These are phyloP conservation scores for Agrotis segetum DNA, from an alignment of 2,888 invertebrate genomes.

Conservation along the genomic window DNA sequence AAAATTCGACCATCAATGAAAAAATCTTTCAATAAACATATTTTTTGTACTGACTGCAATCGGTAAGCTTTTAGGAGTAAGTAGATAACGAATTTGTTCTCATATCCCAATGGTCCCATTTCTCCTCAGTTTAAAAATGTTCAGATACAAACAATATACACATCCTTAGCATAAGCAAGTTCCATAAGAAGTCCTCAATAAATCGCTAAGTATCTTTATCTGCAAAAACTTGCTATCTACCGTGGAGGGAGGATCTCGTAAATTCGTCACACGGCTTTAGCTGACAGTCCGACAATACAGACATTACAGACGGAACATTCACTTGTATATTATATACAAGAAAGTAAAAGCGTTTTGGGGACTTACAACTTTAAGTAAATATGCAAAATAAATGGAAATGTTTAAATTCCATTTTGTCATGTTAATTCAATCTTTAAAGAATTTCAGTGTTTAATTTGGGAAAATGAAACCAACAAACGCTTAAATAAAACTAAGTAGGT, in stretches of 20 bases:
- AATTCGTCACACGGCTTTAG: constrained; percentile 74
- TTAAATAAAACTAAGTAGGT: no score
- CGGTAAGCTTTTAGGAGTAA: no score
- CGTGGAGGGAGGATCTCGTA: constrained; percentile 71
- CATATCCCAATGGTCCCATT: no score
- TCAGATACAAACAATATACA: constrained; percentile 3
- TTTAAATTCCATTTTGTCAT: no score
- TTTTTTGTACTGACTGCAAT: no score
- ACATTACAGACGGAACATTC: constrained; percentile 37
- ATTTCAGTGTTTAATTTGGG: no score
- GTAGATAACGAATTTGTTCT: no score
- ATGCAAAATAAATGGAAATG: background rate
- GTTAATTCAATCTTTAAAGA: no score
- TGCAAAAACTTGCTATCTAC: constrained; percentile 66
- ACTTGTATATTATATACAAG: constrained; percentile 16
- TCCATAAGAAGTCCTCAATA: constrained; percentile 17
- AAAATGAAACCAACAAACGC: no score
- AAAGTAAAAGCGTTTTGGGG: background rate
- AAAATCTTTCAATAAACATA: no score
- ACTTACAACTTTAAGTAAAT: background rate
- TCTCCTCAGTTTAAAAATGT: no score
- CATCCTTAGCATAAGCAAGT: background rate
- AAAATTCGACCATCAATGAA: no score
- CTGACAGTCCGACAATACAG: constrained; percentile 52
- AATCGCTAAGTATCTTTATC: constrained; percentile 33